Evolutionary conservation across 2,797 vertebrate genomes (phyloP).

Genomic region (Acrossocheilus fasciatus): DNA sequence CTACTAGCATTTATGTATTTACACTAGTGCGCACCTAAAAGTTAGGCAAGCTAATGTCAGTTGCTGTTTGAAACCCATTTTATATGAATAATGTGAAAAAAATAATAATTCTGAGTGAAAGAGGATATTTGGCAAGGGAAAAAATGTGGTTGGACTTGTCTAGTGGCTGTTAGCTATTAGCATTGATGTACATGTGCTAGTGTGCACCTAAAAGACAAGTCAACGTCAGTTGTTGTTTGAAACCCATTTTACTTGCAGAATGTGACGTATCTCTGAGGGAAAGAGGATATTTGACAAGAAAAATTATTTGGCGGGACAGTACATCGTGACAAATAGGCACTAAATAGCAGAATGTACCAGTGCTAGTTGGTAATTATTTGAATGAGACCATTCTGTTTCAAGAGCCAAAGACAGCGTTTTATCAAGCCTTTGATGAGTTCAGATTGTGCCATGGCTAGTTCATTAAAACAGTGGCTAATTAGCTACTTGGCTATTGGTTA

Average conservation of each 20-base stretch:
- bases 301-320: not conserved
- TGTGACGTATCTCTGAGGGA: not conserved
- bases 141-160: not conserved
- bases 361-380: not conserved
- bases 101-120: not conserved
- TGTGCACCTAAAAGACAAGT: not conserved
- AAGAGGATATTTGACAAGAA: too few species aligned
- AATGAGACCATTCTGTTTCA: not conserved
- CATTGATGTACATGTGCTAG: not conserved
- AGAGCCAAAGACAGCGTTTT: not conserved
- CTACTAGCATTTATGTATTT: not conserved
- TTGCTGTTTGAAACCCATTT: not conserved
- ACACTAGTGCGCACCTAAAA: not conserved
- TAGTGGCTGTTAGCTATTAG: not conserved
- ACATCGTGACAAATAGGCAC: not conserved
- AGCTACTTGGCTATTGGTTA: not conserved
- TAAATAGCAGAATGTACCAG: too few species aligned
- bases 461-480: not conserved
- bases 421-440: not conserved
- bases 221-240: too few species aligned
- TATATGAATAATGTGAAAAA: not conserved
- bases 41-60: not conserved
- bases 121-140: not conserved
- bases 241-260: not conserved
- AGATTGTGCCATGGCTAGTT: not conserved